phyloP scores from a whole-genome alignment of 2,888 invertebrate species.

The Nomada fabriciana region DNA sequence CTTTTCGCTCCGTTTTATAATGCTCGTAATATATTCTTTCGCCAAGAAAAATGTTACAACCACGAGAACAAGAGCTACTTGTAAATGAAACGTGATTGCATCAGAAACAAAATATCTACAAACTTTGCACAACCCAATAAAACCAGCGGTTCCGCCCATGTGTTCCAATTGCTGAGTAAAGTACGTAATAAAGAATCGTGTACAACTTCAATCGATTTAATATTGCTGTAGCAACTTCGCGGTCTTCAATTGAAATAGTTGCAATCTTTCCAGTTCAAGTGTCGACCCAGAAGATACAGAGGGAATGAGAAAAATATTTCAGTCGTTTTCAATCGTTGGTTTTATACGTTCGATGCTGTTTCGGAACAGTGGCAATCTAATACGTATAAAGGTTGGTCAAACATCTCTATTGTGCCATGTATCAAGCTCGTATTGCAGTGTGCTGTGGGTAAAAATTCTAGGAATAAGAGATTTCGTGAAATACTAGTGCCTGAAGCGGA shows the following conservation, averaged over 20 bases:
- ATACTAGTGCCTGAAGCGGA: too few species aligned
- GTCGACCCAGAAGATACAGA: neutral
- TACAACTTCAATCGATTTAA: neutral
- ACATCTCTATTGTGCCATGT: too few species aligned
- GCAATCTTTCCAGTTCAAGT: constrained; percentile 15
- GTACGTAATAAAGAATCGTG: neutral
- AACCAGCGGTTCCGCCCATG: neutral
- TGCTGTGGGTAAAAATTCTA: too few species aligned
- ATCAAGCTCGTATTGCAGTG: too few species aligned
- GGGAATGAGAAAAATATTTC: constrained; percentile 1
- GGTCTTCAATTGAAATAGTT: neutral
- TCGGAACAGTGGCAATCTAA: neutral
- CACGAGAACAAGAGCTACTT: neutral
- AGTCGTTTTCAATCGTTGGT: neutral
- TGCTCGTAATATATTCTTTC: neutral
- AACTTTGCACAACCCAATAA: neutral
- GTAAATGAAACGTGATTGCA: neutral
- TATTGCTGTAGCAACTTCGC: neutral
- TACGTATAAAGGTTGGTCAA: too few species aligned
- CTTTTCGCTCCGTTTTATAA: neutral
- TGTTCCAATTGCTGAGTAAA: neutral
- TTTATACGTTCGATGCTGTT: neutral
- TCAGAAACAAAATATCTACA: neutral
- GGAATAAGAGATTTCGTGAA: too few species aligned
- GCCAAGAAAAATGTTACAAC: neutral